Base-by-base conservation (phyloP, 2,113 vertebrate genomes). In the Donacobius atricapilla region DNA sequence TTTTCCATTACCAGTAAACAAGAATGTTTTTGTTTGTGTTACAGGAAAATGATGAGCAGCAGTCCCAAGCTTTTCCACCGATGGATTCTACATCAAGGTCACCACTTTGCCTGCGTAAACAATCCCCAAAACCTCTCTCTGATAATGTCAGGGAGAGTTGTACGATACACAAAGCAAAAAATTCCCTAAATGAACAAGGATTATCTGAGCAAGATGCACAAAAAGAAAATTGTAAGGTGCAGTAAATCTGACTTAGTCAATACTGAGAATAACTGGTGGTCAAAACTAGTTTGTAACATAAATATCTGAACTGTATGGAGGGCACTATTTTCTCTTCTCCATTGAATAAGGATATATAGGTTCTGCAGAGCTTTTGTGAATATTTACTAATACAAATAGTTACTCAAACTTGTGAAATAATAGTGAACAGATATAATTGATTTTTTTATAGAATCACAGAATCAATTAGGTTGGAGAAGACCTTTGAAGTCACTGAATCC, bases 191-290 rank as follows among this genome's bases (percentile, higher is more conserved):
- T 81, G 88, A 89, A 12, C 82, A 78, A 47, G 89, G 82, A 24
- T 92, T 84, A 4, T 60, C 96, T 7, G 95, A 98, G 39, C 87
- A 97, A 71, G 95, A 89, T 37, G 92, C 98, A n/a, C 95, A 98
- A 44, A 97, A 91, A 20, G 98, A 99, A 71, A 98, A 98, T 76
- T 99, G 98, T 58, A 98, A 97, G 5, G 98, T 99, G 81, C 99
- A 99, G 95, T 99, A 91, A 96, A 83, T 23, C 21, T 63, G 56
- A 56, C 8, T 76, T 85, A n/a, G 31, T 71, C n/a, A 51, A 27
- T 80, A 9, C 24, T 68, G 25, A 20, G 35, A 93, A 71, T 63
- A 91, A 51, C 10, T n/a, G 28, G 44, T 5, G 2, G 28, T 42
- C 30, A 81, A 94, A 87, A 21, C 1, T 14, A 47, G 28, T 68